Base-by-base conservation (phyloP, 2,797 vertebrate genomes). In the Lacerta agilis region DNA sequence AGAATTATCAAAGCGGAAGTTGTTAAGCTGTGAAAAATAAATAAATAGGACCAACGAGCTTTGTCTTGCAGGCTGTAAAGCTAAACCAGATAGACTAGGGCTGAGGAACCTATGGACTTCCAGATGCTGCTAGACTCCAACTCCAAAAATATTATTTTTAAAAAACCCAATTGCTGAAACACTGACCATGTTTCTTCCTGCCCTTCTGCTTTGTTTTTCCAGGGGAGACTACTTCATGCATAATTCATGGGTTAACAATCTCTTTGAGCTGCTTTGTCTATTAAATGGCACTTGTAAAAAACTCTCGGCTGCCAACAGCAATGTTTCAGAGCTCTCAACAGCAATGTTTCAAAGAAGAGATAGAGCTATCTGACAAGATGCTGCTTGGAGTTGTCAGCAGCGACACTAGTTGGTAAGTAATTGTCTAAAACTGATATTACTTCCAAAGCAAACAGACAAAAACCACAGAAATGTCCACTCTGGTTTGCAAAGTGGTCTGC, bases 381-480 rank as follows among this genome's bases (percentile, higher is more conserved):
- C 36, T 78, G 18, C 89, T 72, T 82, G 83, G 91, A 61, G 33
- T 77, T 92, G 76, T 75, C 73, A 69, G 55, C 36, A n/a, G 38
- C 77, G 77, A 71, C 61, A 69, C 33, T 64, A 64, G 38, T 17
- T 17, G 41, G 73, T 61, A 64, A 86, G 67, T 69, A 93, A 93
- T 90, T 94, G 88, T 88, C 90, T 90, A 86, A 92, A 88, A 90
- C 90, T 92, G 92, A 88, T 92, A 87, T 92, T 86, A 93, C 82
- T 92, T 87, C 92, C 92, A 90, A 95, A 90, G 91, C 89, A 94
- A 95, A 93, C 92, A 91, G 83, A 91, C 18, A 55, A 92, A 83
- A 95, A 90, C 92, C 90, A 92, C 92, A 94, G 90, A 94, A 93
- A 88, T n/a, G 23, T 72, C 90, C 5, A 1, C 93, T 90, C 88